Base-by-base conservation (phyloP, 2,888 invertebrate genomes). In the Amorpha juglandis region DNA sequence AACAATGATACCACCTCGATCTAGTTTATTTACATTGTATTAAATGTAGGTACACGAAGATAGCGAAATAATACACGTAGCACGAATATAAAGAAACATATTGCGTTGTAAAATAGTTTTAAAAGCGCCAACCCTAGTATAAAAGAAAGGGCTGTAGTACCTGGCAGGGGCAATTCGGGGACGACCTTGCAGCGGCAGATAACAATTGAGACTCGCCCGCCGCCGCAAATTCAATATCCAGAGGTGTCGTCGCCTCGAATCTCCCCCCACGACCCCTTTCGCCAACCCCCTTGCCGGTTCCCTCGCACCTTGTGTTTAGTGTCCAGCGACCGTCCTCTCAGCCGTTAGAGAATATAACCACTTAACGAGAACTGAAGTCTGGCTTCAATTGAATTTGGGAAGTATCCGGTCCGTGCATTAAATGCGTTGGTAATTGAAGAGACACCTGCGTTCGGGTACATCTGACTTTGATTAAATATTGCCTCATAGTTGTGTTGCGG, bases 141-240 rank as follows among this genome's bases (percentile, higher is more conserved):
- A 71, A 83, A 89, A 89, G 88, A 90, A 91, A 91, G 90, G 91
- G 87, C 80, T 76, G 78, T 77, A 79, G 85, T 89, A 91, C 90
- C 91, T 91, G 91, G 79, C 78, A 71, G 78, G 81, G 80, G 82
- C 81, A 78, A 74, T 81, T 83, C 78, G 78, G 80, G 80, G 81
- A 77, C 88, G 90, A 91, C 92, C 91, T 92, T 92, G 92, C 91
- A 90, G 82, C 82, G 86, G 77, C 87, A 86, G 91, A 92, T 91
- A 92, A 92, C 92, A 92, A 92, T 90, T 89, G 92, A 86, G 89
- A 86, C 82, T 83, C 85, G 84, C 83, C 78, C 85, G 82, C 84
- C 86, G 84, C 86, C 86, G 83, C 92, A 91, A 91, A 92, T 92
- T 91, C 92, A 92, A 92, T 92, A 91, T 90, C 89, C 89, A 86